phyloP scores from a whole-genome alignment of 2,888 invertebrate species.

The Mythimna impura region DNA sequence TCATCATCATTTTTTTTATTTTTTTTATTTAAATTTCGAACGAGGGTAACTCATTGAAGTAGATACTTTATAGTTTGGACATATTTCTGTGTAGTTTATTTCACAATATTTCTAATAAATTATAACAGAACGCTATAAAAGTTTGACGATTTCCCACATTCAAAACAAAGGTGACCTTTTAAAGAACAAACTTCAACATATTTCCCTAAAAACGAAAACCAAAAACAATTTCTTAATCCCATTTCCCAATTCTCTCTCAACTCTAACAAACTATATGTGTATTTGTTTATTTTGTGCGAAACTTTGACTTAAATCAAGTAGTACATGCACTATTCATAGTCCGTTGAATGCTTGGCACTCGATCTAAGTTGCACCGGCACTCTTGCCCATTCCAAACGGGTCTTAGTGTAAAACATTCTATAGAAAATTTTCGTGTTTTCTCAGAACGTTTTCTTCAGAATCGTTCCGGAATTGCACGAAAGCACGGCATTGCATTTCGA shows the following conservation, averaged over 20 bases:
- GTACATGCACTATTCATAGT: conserved; percentile 50
- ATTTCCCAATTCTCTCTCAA: neutral
- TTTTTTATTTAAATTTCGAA: no score
- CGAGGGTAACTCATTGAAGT: no score
- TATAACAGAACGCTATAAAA: no score
- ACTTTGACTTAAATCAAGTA: conserved; percentile 55
- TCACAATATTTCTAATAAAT: no score
- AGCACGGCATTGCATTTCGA: conserved; percentile 46
- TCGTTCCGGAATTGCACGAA: conserved; percentile 34
- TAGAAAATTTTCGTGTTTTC: conserved; percentile 52
- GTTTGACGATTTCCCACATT: no score
- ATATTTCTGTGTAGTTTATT: no score
- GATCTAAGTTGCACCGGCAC: conserved; percentile 47
- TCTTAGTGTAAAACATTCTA: conserved; percentile 33
- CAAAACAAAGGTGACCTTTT: no score
- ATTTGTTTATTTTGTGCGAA: conserved; percentile 43
- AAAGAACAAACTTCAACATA: neutral
- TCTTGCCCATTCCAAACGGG: conserved; percentile 19
- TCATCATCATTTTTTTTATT: no score
- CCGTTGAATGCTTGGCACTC: conserved; percentile 54
- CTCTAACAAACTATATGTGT: conserved; percentile 3
- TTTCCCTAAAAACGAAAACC: neutral
- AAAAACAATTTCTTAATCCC: no score
- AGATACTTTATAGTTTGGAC: no score
- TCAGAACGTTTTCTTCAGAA: conserved; percentile 43